Evolutionary conservation across 2,113 vertebrate species (phyloP), one percentile per base, ranked within the genome.

Genomic region (Saguinus midas): DNA sequence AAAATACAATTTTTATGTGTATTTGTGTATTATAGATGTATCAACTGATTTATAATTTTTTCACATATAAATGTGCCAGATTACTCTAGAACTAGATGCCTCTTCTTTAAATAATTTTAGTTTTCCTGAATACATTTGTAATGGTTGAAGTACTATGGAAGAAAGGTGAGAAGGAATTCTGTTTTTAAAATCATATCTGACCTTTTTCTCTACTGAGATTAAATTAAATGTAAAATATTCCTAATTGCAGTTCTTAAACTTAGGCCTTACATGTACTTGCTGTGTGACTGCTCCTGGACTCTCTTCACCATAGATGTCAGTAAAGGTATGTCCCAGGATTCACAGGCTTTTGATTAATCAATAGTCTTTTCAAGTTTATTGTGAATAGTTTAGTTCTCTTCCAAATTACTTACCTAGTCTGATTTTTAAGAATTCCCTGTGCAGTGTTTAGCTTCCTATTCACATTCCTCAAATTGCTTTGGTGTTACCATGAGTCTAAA

Each of bases 1-100:
- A 97, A 97, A 98, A 96, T 97, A 96, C 96, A 98, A 94, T 96
- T 97, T 97, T 89, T 97, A 96, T 94, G 45, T 96, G n/a, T 96
- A 64, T 96, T 87, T 97, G 88, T 93, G 70, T 96, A 82, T 95
- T 94, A 82, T 23, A 95, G 17, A 91, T 95, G 21, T 96, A 80
- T 91, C 27, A 58, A 13, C 85, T 91, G 92, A 55, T 97, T 93
- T 91, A 0, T 97, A 27, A 27, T 20, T 97, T 97, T 95, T 86
- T 48, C 50, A 86, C 64, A 72, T 45, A 58, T 76, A 92, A 86
- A 79, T 97, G 32, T 98, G 58, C 35, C 79, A 89, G 78, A 66
- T 85, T 97, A 73, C 91, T 83, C 81, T 94, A 95, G 95, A 96
- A 91, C 23, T 95, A 90, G 82, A 95, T 64, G n/a, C 89, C 40